Conservation (phyloP, 2,113 vertebrate genomes). For the Catharus fuscescens region DNA sequence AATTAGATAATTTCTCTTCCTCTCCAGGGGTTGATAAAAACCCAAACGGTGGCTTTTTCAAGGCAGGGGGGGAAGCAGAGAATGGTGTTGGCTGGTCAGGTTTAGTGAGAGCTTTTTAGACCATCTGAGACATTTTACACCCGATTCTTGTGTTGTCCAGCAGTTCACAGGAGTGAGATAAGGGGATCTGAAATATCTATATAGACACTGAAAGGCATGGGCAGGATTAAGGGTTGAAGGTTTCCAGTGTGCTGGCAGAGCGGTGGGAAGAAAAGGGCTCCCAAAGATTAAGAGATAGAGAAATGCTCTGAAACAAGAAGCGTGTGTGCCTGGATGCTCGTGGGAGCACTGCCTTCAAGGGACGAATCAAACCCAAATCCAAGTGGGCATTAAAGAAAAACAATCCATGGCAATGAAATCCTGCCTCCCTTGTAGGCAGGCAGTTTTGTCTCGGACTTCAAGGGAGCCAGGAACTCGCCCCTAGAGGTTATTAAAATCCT, state of each 20-base stretch:
- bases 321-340: not conserved
- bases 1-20: not conserved
- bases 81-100: not conserved
- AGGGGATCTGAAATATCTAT: constrained; percentile 31
- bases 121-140: not conserved
- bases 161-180: not conserved
- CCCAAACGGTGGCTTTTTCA: not conserved
- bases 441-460: not conserved
- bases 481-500: constrained; percentile 33
- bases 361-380: not conserved
- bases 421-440: not conserved
- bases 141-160: not conserved
- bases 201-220: not conserved
- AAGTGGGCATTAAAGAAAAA: not conserved
- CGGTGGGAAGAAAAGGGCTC: not conserved
- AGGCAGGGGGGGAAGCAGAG: rapidly evolving
- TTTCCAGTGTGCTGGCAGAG: not conserved
- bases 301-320: not conserved
- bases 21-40: not conserved
- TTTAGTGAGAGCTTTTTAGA: not conserved
- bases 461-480: not conserved
- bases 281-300: not conserved
- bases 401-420: not conserved
- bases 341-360: not conserved
- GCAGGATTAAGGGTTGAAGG: constrained; percentile 29